Percentiles rank a stretch among this genome's conserved stretches.
Conservation (phyloP, 2,797 vertebrate species). For the Lithobates sylvaticus region DNA sequence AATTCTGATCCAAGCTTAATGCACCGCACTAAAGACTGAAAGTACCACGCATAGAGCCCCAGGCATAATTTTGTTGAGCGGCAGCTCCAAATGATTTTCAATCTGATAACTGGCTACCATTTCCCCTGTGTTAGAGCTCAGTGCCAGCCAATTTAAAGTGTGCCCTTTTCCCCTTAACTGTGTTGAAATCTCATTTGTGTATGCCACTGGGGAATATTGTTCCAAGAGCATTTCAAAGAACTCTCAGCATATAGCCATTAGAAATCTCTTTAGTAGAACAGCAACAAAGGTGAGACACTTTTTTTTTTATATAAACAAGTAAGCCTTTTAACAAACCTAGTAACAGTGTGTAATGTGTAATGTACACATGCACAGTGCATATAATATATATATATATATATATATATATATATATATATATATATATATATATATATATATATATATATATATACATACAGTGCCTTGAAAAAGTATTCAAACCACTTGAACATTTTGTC, state of each 20-base stretch:
- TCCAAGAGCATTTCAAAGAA: constrained; percentile 54
- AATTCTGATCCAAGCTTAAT: constrained; percentile 19
- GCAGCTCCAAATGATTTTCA: constrained; percentile 52
- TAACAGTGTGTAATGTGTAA: not conserved
- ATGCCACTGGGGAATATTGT: constrained; percentile 47
- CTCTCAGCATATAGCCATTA: constrained; percentile 36
- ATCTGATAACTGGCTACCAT: constrained; percentile 46
- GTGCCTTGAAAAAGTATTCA: too few species aligned
- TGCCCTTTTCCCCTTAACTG: constrained; percentile 52
- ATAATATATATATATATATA: too few species aligned
- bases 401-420: too few species aligned
- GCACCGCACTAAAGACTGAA: not conserved
- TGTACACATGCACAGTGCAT: too few species aligned
- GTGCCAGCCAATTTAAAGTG: constrained; percentile 52
- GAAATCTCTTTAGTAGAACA: constrained; percentile 46
- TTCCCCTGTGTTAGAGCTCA: constrained; percentile 56
- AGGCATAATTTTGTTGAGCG: constrained; percentile 46
- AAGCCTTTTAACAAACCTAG: not conserved
- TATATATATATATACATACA: too few species aligned
- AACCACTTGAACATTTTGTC: too few species aligned
- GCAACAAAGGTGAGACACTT: constrained; percentile 12
- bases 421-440: too few species aligned
- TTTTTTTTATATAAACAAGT: constrained; percentile 5
- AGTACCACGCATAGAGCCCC: not conserved
- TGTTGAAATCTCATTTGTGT: constrained; percentile 49